A percentile compares a stretch with the other conserved stretches of the same genome.
phyloP scores from a whole-genome alignment of 2,113 vertebrate genomes.

The Ceyx melanurus region DNA sequence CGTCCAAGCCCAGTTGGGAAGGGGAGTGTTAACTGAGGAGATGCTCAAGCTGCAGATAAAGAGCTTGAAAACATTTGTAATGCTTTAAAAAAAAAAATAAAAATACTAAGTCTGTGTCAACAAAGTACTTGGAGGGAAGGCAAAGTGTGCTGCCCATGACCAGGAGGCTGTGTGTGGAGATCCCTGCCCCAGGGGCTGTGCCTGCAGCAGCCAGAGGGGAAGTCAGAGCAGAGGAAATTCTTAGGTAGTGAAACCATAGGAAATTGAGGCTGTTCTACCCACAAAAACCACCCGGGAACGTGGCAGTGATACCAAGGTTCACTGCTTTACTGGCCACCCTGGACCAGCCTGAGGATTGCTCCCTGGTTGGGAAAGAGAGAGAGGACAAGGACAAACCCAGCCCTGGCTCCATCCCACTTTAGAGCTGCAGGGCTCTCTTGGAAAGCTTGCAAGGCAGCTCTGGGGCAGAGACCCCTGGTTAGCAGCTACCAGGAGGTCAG shows the following conservation, averaged over 20 bases:
- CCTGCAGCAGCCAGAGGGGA: neutral
- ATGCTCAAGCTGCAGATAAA: neutral
- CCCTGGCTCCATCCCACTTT: rapidly evolving
- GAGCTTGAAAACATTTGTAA: neutral
- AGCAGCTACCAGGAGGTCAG: neutral
- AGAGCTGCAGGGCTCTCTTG: neutral
- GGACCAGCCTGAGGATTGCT: neutral
- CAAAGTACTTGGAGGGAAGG: neutral
- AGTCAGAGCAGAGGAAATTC: slow-evolving; percentile 55
- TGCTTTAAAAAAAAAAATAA: neutral
- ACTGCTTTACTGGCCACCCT: neutral
- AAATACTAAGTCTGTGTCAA: neutral
- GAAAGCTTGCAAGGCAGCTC: neutral
- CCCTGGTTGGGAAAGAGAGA: neutral
- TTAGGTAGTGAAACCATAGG: slow-evolving; percentile 41
- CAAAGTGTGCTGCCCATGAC: neutral
- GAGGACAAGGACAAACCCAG: neutral
- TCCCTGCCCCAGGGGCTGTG: neutral
- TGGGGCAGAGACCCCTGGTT: neutral
- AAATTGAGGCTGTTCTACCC: slow-evolving; percentile 17
- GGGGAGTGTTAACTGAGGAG: neutral
- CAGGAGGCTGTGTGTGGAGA: neutral
- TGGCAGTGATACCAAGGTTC: neutral
- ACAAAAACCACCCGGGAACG: slow-evolving; percentile 14
- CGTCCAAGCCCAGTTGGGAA: neutral